Conservation (phyloP, 1,140 invertebrate genomes). For the Alviniconcha marisindica region DNA sequence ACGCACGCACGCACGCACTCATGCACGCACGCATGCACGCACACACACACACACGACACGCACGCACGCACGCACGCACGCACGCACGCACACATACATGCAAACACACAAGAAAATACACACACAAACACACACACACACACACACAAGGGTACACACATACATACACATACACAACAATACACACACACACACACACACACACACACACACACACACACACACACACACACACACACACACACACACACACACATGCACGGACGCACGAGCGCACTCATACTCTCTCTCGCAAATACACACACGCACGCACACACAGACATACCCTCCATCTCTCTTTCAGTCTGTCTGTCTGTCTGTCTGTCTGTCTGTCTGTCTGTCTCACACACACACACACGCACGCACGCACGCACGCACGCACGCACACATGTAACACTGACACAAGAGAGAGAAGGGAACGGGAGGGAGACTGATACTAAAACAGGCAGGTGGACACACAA, state of each 20-base stretch:
- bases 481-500: too few relatives aligned
- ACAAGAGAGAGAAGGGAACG: too few relatives aligned
- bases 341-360: too few relatives aligned
- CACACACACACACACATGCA: not conserved
- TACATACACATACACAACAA: not conserved
- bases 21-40: too few relatives aligned
- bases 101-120: not conserved
- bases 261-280: not conserved
- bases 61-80: not conserved
- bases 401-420: not conserved
- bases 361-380: too few relatives aligned
- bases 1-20: too few relatives aligned
- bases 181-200: not conserved
- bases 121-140: not conserved
- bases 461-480: too few relatives aligned
- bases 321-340: too few relatives aligned
- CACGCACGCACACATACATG: conserved; percentile 17
- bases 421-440: not conserved
- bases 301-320: conserved; percentile 17
- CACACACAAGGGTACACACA: not conserved
- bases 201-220: not conserved
- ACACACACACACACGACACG: too few relatives aligned
- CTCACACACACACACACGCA: not conserved
- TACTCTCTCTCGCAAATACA: not conserved
- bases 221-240: not conserved